These are phyloP conservation scores for Uria lomvia DNA, from an alignment of 2,113 vertebrate genomes.

Conservation along the genomic window DNA sequence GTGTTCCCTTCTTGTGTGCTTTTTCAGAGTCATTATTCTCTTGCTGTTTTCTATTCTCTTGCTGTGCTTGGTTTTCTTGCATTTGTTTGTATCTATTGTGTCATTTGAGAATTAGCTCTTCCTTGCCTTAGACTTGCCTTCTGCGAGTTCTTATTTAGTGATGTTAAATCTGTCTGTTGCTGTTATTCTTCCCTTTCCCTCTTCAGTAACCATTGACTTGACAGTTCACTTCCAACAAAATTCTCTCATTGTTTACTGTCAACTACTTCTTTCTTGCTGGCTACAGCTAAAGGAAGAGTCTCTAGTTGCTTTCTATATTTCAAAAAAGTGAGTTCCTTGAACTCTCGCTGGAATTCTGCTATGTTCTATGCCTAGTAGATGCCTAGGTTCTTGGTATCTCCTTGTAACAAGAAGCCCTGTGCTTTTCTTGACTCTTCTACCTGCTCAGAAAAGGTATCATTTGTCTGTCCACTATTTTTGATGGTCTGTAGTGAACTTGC, in stretches of 20 bases:
- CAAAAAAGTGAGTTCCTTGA: background rate
- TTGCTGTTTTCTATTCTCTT: background rate
- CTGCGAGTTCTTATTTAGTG: background rate
- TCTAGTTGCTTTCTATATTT: background rate
- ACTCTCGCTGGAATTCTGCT: background rate
- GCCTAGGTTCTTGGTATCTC: background rate
- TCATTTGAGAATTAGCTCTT: constrained; percentile 21
- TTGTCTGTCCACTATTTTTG: background rate
- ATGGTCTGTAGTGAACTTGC: background rate
- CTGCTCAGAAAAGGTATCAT: background rate
- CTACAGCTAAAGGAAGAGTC: background rate
- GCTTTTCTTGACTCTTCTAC: background rate
- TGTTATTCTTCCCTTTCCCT: background rate
- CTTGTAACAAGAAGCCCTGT: background rate
- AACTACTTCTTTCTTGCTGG: background rate
- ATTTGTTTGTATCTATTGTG: constrained; percentile 9
- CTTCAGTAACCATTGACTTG: background rate
- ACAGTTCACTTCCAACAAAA: background rate
- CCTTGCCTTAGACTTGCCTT: background rate
- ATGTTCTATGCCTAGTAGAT: background rate
- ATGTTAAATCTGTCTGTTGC: background rate
- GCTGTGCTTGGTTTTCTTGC: constrained; percentile 1
- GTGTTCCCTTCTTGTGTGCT: background rate
- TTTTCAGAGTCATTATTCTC: background rate
- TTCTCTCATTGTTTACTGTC: background rate